Evolutionary conservation across 2,888 invertebrate genomes (phyloP).

Genomic region (Synanthedon formicaeformis): DNA sequence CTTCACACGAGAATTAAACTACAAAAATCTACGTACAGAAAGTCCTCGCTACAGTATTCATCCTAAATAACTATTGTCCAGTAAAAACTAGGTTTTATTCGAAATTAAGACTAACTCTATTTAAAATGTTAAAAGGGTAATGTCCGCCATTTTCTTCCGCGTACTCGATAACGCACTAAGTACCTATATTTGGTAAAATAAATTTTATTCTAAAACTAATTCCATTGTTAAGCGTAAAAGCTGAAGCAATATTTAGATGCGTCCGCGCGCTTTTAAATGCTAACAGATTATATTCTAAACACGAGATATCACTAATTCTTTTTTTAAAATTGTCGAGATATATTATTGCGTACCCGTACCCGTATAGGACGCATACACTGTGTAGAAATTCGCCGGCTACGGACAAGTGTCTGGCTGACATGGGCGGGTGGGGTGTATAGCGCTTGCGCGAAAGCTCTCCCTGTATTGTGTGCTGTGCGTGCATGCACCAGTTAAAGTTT

Average conservation of each 20-base stretch:
- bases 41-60: conserved; percentile 33
- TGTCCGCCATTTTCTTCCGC: conserved; percentile 53
- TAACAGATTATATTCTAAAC: conserved; percentile 8
- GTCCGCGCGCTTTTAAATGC: no score
- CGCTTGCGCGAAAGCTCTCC: conserved; percentile 48
- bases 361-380: conserved; percentile 49
- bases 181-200: background rate
- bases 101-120: conserved; percentile 24
- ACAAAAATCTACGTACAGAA: conserved; percentile 18
- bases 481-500: conserved; percentile 30
- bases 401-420: conserved; percentile 36
- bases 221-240: conserved; percentile 44
- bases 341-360: conserved; percentile 36
- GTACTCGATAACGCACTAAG: conserved; percentile 21
- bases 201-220: conserved; percentile 9
- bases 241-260: conserved; percentile 17
- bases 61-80: conserved; percentile 11
- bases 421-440: conserved; percentile 51
- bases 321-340: conserved; percentile 18
- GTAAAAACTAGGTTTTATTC: conserved; percentile 10
- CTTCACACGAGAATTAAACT: conserved; percentile 25
- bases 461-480: conserved; percentile 54
- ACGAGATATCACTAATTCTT: background rate
- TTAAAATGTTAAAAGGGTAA: conserved; percentile 17
- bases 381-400: conserved; percentile 59